Base-by-base conservation (phyloP, 2,113 vertebrate genomes). In the Pantherophis guttatus region DNA sequence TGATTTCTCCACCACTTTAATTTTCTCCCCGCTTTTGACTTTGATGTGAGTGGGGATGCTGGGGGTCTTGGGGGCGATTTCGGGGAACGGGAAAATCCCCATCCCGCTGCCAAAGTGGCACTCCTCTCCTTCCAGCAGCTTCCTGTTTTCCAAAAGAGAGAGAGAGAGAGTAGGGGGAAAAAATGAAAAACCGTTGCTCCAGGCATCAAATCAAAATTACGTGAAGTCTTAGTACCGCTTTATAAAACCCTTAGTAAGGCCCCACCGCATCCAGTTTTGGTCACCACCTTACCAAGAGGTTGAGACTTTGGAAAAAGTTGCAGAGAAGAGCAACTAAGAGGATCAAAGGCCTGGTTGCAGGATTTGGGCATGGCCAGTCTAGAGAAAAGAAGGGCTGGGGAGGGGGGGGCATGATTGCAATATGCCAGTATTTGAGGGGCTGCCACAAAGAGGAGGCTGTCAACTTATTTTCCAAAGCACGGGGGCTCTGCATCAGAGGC, bases 51-150 rank as follows among this genome's bases (percentile, higher is more conserved):
- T 94, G 39, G 98, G 89, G 3, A 93, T 94, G 86, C 96, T 95
- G 9, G 98, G 98, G 85, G 97, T 89, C 94, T 98, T 98, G 6
- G 97, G 98, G 54, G 96, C 58, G 91, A 95, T 95, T 87, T 99
- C 98, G 0, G 98, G 95, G 96, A 98, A 99, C 70, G 98, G 98
- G 96, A 98, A 98, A 52, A 98, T 98, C 92, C 97, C 96, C 85
- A 98, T 97, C 81, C 98, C 98, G 1, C 98, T 97, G 90, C 98
- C 98, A 0, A 99, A 98, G 54, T 98, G 98, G 86, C 98, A 99
- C 93, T 99, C 99, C 94, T 99, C 99, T 8, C 99, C 99, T 95
- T 99, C 99, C 92, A 99, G 97, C 89, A 99, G 97, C 94, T 99
- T 99, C 95, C 99, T 99, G 97, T 89, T 96, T 17, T 86, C 90